These are phyloP conservation scores for Heterotilapia buettikoferi DNA, from an alignment of 2,113 vertebrate species.

Conservation along the genomic window DNA sequence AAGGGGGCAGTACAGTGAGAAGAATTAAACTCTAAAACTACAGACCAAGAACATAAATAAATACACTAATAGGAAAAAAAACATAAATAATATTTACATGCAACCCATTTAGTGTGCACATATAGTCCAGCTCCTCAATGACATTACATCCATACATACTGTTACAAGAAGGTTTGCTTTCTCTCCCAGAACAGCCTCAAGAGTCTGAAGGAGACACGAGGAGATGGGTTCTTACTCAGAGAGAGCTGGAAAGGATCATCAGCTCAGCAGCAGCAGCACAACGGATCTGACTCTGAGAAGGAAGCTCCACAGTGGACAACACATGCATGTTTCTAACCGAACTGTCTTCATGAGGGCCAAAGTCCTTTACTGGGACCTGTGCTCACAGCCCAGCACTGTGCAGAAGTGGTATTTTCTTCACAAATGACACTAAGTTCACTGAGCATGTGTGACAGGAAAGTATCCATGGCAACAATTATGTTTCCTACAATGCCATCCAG, in stretches of 20 bases:
- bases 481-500: not conserved
- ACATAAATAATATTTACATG: not conserved
- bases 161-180: not conserved
- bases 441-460: not conserved
- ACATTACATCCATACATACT: not conserved
- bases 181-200: not conserved
- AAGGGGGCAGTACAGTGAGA: not conserved
- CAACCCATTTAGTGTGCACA: not conserved
- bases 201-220: not conserved
- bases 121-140: not conserved
- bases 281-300: not conserved
- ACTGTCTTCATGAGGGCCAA: not conserved
- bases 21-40: not conserved
- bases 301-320: not conserved
- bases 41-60: not conserved
- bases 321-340: not conserved
- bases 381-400: not conserved
- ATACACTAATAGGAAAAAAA: not conserved
- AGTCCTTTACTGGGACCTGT: not conserved
- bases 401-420: not conserved
- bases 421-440: not conserved
- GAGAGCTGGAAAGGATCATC: not conserved
- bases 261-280: not conserved
- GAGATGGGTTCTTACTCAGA: not conserved
- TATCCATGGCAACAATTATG: not conserved